Base-by-base conservation (phyloP, 2,113 vertebrate genomes). In the Barbus barbus region DNA sequence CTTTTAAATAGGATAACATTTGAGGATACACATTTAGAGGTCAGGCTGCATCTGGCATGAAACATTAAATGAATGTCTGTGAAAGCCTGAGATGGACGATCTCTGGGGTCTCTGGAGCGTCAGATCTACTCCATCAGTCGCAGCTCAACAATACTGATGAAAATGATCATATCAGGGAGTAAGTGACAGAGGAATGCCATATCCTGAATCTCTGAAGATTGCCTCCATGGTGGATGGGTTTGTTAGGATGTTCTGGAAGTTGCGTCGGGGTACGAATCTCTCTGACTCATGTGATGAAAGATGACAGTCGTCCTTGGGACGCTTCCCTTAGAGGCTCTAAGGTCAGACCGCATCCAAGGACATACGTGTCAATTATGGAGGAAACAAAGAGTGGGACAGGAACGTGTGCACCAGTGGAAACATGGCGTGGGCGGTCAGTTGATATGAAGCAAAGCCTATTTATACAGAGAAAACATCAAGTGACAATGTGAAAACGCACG, bases 361-460 rank as follows among this genome's bases (percentile, higher is more conserved):
- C 69, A 82, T 82, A 53, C 58, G 28, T 48, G 80, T 81, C 84
- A 72, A 72, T 80, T 88, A 84, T 36, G n/a, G 36, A 60, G 36
- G 53, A 73, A 58, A 65, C 1, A 16, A 13, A 60, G 33, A 38
- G 9, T 22, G 28, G 56, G 71, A 65, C 28, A 65, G 74, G 6
- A 72, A 72, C 2, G 14, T 76, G 73, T 53, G 73, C 26, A 76
- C 14, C 41, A 41, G 14, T 41, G 48, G 18, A 65, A 22, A 20
- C 18, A 36, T 12, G 24, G 53, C 1, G 36, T 67, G 67, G 51
- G n/a, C 6, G 24, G n/a, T 63, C 24, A 77, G 20, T 44, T 38
- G 74, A 83, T 41, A 31, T 41, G 11, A 61, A 74, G 60, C 58
- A 71, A 78, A 12, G 14, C 44, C 33, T 51, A 67, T 6, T 14